Evolutionary conservation across 2,113 vertebrate genomes (phyloP), one percentile per base, ranked within the genome.

Genomic region (Myrmecophaga tridactyla): DNA sequence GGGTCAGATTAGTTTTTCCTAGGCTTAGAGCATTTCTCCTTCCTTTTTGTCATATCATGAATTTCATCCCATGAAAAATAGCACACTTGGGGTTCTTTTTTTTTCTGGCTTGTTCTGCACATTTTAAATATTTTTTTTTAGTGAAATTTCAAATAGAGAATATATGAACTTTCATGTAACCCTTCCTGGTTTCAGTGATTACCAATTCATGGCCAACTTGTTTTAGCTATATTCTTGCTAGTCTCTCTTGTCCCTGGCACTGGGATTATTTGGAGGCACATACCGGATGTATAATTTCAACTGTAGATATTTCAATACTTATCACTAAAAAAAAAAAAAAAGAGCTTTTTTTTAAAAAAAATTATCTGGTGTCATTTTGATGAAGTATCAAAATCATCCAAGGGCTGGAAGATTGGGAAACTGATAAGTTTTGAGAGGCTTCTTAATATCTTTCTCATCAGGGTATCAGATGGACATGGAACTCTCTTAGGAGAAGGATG

Each of bases 321-420:
- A 43, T 86, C 9, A 90, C 46, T 81, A 75, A 63, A 87, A 96
- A 90, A 81, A 95, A n/a, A n/a, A n/a, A n/a, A n/a, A n/a, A 51
- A n/a, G n/a, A n/a, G n/a, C n/a, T n/a, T n/a, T n/a, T n/a, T n/a
- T n/a, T n/a, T n/a, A n/a, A n/a, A n/a, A n/a, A n/a, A n/a, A n/a
- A 51, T 75, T 29, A 83, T 80, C 63, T 90, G 63, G 31, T 92
- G 27, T 72, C 46, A 80, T 92, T 90, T 87, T 63, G 31, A 15
- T 78, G 80, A 94, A 84, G 36, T 43, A 48, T 27, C 82, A 14
- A 65, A 51, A 20, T 95, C 39, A 62, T 94, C 51, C 80, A 46
- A 76, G 82, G n/a, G 39, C 69, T 93, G 27, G 56, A 80, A 69
- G 86, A 81, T 83, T 41, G 39, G 67, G 60, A 29, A 4, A 46